These are phyloP conservation scores for Rotaria macrura DNA, from an alignment of 2,888 invertebrate genomes.

Conservation along the genomic window DNA sequence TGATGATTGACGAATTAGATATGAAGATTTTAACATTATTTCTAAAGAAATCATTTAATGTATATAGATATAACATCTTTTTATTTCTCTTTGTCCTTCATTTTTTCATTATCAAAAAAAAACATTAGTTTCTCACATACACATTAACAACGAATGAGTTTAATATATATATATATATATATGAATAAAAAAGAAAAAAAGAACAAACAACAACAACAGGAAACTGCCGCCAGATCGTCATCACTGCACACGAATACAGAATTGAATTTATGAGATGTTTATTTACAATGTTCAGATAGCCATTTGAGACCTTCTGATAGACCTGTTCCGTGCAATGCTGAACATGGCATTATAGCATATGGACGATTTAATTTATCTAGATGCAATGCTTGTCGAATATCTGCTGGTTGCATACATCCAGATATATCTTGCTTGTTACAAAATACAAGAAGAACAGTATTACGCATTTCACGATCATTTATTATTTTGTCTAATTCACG, in stretches of 20 bases:
- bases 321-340: not conserved
- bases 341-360: not conserved
- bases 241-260: conserved; percentile 8
- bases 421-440: conserved; percentile 97
- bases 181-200: not conserved
- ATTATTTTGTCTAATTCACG: conserved; percentile 96
- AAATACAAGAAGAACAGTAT: conserved; percentile 96
- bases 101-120: not conserved
- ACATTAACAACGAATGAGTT: not conserved
- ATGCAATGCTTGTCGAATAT: not conserved
- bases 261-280: not conserved
- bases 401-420: conserved; percentile 62
- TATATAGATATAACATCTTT: not conserved
- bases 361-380: not conserved
- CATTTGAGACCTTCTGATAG: not conserved
- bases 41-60: not conserved
- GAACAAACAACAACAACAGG: not conserved
- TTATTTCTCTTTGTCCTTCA: not conserved
- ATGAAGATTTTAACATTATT: not conserved
- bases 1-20: not conserved
- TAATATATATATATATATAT: not conserved
- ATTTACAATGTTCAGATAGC: conserved; percentile 14
- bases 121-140: not conserved
- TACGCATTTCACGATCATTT: conserved; percentile 97
- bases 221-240: not conserved